Evolutionary conservation across 2,888 invertebrate genomes (phyloP).

Genomic region (Agrilus biguttatus): DNA sequence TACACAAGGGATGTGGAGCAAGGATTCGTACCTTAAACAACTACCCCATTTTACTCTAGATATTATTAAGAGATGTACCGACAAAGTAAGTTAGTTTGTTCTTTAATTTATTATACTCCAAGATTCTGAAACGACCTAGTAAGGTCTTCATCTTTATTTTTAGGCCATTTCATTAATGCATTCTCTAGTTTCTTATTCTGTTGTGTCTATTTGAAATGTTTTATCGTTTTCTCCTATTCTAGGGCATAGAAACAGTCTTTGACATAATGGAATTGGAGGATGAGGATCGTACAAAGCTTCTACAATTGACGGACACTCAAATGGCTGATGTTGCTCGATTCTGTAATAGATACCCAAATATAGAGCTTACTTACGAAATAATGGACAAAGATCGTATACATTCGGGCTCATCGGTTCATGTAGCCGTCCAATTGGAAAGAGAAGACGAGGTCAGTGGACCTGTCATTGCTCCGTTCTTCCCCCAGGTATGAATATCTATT

Average conservation of each 20-base stretch:
- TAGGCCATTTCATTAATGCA: not conserved
- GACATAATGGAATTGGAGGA: constrained; percentile 95
- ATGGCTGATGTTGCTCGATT: constrained; percentile 98
- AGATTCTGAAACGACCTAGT: too few relatives aligned
- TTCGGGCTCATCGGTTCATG: constrained; percentile 77
- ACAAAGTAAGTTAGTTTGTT: constrained; percentile 45
- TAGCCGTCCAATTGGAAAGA: constrained; percentile 82
- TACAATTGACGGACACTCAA: constrained; percentile 70
- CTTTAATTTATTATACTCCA: not conserved
- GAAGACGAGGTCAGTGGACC: constrained; percentile 96
- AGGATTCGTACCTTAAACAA: constrained; percentile 94
- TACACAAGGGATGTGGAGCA: constrained; percentile 99
- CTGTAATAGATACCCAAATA: constrained; percentile 98
- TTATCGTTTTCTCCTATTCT: constrained; percentile 1
- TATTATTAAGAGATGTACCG: constrained; percentile 78
- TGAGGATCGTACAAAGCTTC: constrained; percentile 62
- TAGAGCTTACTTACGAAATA: constrained; percentile 88
- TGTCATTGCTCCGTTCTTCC: constrained; percentile 96
- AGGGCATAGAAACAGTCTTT: constrained; percentile 80
- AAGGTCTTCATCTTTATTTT: not conserved
- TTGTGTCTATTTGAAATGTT: not conserved
- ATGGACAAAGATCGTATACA: constrained; percentile 62
- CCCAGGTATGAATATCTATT: constrained; percentile 49
- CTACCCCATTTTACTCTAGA: constrained; percentile 88
- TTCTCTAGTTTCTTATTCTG: not conserved